Percentiles rank a stretch among this genome's conserved stretches.
phyloP scores from a whole-genome alignment of 2,888 invertebrate genomes.

The Phania funesta region DNA sequence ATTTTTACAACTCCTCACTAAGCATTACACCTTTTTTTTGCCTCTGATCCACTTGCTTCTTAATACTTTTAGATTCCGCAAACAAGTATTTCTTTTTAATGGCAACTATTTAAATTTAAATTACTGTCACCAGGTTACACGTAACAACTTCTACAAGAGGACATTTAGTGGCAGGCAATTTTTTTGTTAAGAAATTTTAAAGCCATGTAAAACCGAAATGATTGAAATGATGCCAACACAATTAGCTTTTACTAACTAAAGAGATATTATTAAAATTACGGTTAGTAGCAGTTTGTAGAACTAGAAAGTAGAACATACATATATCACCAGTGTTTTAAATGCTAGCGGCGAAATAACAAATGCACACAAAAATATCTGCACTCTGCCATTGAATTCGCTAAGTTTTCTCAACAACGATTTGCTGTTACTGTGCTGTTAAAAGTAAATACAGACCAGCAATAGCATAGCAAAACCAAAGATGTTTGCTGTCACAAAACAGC shows the following conservation, averaged over 20 bases:
- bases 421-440: too few species aligned
- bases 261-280: too few species aligned
- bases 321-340: too few species aligned
- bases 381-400: too few species aligned
- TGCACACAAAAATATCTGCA: too few species aligned
- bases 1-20: constrained; percentile 14
- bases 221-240: background rate
- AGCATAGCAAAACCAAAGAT: too few species aligned
- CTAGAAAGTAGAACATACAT: too few species aligned
- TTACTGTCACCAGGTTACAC: background rate
- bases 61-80: background rate
- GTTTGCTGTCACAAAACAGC: too few species aligned
- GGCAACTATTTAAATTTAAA: background rate
- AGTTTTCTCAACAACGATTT: too few species aligned
- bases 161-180: background rate
- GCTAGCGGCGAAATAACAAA: too few species aligned
- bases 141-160: background rate
- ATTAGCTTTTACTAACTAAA: background rate
- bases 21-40: background rate
- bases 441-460: too few species aligned
- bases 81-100: background rate
- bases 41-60: background rate
- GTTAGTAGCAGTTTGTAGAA: too few species aligned
- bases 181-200: background rate
- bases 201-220: background rate